Evolutionary conservation across 2,113 vertebrate species (phyloP).

Genomic region (Phalacrocorax aristotelis): DNA sequence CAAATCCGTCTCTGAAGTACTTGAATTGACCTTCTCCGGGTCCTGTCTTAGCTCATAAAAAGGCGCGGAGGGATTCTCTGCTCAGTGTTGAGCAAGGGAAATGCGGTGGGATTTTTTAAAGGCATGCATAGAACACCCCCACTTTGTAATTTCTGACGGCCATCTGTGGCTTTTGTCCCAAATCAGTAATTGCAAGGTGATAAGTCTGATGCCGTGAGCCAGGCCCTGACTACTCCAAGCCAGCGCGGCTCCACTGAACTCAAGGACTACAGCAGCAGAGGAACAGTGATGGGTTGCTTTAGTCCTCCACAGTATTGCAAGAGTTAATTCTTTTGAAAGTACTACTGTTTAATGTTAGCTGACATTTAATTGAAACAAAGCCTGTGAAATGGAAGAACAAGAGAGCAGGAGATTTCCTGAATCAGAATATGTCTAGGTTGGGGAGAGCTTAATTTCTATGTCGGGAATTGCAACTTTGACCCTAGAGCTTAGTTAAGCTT

Average conservation of each 20-base stretch:
- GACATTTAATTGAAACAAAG: not conserved
- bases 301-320: not conserved
- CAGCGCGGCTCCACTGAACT: not conserved
- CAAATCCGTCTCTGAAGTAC: not conserved
- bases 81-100: not conserved
- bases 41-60: not conserved
- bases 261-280: not conserved
- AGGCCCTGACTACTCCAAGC: not conserved
- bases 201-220: not conserved
- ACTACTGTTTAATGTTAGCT: not conserved
- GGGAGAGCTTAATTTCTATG: not conserved
- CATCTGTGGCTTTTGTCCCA: not conserved
- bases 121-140: rapidly evolving
- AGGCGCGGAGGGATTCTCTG: not conserved
- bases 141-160: not conserved
- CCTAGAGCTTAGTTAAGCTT: not conserved
- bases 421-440: not conserved
- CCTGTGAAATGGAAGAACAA: not conserved
- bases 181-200: not conserved
- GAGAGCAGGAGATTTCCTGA: not conserved
- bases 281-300: not conserved
- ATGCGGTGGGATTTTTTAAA: not conserved
- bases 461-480: not conserved
- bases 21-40: not conserved
- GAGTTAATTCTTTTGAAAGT: not conserved